phyloP scores from a whole-genome alignment of 1,140 invertebrate genomes.

The Pseudomyrmex gracilis region DNA sequence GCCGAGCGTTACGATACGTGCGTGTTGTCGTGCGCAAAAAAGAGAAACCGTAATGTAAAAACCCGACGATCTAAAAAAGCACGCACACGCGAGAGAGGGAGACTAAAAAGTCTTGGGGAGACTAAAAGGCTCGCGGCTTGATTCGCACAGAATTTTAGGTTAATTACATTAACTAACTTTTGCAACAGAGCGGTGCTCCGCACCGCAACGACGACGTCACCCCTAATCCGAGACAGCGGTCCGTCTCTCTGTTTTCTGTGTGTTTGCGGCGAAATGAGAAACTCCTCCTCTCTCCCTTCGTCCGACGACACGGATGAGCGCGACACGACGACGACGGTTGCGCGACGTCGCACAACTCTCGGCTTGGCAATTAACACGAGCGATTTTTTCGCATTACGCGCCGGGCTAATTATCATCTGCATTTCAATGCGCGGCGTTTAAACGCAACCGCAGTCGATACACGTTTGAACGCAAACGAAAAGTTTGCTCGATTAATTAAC shows the following conservation, averaged over 20 bases:
- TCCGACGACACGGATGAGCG: too few species aligned
- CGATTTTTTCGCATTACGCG: constrained; percentile 52
- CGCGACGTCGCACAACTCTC: constrained; percentile 47
- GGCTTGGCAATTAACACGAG: constrained; percentile 49
- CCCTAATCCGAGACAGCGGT: constrained; percentile 59
- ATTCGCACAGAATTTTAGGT: constrained; percentile 62
- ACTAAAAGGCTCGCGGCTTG: constrained; percentile 45
- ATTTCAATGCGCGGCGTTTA: constrained; percentile 36
- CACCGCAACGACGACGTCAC: constrained; percentile 37
- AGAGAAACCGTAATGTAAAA: not conserved
- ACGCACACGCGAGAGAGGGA: not conserved
- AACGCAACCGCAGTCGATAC: constrained; percentile 37
- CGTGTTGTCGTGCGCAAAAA: not conserved
- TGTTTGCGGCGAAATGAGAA: constrained; percentile 52
- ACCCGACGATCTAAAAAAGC: constrained; percentile 35
- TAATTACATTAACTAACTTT: constrained; percentile 70
- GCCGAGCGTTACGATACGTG: constrained; percentile 3
- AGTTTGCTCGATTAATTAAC: constrained; percentile 54
- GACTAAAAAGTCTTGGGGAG: constrained; percentile 36
- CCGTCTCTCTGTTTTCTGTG: constrained; percentile 43
- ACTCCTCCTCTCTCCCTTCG: constrained; percentile 24
- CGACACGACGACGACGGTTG: not conserved
- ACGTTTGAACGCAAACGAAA: constrained; percentile 44
- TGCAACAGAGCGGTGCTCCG: constrained; percentile 25
- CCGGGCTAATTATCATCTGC: constrained; percentile 54